Evolutionary conservation across 2,888 invertebrate genomes (phyloP).

Genomic region (Diarsia dahlii): DNA sequence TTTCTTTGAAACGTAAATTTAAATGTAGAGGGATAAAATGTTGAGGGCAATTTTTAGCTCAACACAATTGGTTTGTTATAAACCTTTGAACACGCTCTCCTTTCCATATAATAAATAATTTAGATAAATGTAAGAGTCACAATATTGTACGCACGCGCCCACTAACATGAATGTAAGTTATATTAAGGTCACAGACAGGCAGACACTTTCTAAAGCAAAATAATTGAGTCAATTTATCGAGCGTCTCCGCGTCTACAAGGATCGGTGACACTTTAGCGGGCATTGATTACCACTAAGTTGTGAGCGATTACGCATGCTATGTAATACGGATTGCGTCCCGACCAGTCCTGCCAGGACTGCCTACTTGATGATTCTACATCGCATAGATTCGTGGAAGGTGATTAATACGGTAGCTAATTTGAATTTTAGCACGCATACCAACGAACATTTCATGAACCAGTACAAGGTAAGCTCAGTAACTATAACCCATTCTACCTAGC

Average conservation of each 20-base stretch:
- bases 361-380: constrained; percentile 45
- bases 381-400: constrained; percentile 52
- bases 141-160: constrained; percentile 71
- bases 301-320: constrained; percentile 65
- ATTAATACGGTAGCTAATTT: constrained; percentile 56
- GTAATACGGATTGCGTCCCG: constrained; percentile 45
- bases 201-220: constrained; percentile 76
- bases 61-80: constrained; percentile 58
- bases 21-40: constrained; percentile 44
- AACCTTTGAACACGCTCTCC: constrained; percentile 29
- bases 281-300: constrained; percentile 68
- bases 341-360: constrained; percentile 49
- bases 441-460: constrained; percentile 11
- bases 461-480: constrained; percentile 1
- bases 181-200: constrained; percentile 80
- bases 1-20: constrained; percentile 50
- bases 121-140: constrained; percentile 66
- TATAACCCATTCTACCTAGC: constrained; percentile 9
- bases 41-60: constrained; percentile 27
- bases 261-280: constrained; percentile 76
- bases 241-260: constrained; percentile 78
- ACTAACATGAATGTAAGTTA: constrained; percentile 79
- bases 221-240: constrained; percentile 84
- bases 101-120: constrained; percentile 59
- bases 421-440: constrained; percentile 31